Percentiles rank a stretch among this genome's conserved stretches.
Evolutionary conservation across 1,140 invertebrate species (phyloP).

Genomic region (Dendroctonus ponderosae): DNA sequence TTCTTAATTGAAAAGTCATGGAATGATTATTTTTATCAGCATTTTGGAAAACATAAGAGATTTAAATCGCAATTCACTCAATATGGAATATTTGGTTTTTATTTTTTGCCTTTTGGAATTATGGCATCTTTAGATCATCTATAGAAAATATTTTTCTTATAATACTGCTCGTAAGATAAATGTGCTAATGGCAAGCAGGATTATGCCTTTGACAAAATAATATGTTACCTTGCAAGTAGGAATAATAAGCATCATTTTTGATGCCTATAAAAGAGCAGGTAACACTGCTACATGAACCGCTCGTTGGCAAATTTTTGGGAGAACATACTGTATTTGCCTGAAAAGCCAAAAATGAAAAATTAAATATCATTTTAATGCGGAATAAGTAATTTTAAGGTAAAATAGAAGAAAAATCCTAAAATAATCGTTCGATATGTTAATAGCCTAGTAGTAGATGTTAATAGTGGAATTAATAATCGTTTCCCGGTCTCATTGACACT

Average conservation of each 20-base stretch:
- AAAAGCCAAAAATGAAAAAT: too few relatives aligned
- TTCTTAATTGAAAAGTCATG: background rate
- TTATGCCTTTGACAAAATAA: background rate
- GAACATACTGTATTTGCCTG: conserved; percentile 58
- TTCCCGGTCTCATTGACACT: too few relatives aligned
- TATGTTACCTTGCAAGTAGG: conserved; percentile 57
- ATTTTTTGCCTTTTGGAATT: too few relatives aligned
- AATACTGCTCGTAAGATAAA: background rate
- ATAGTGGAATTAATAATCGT: background rate
- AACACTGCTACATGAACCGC: background rate
- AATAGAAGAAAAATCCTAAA: too few relatives aligned
- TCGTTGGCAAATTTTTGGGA: conserved; percentile 53
- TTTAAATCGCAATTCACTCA: too few relatives aligned
- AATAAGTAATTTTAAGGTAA: background rate
- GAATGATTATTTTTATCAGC: background rate
- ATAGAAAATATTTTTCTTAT: too few relatives aligned
- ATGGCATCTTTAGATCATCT: too few relatives aligned
- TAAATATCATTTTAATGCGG: too few relatives aligned
- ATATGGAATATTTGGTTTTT: too few relatives aligned
- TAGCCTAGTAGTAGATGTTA: too few relatives aligned
- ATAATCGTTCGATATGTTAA: too few relatives aligned
- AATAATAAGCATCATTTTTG: conserved; percentile 53
- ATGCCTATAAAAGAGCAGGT: conserved; percentile 59
- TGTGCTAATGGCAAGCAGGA: background rate
- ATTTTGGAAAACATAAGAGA: too few relatives aligned